Evolutionary conservation across 2,113 vertebrate species (phyloP).

Genomic region (Vireo altiloquus): DNA sequence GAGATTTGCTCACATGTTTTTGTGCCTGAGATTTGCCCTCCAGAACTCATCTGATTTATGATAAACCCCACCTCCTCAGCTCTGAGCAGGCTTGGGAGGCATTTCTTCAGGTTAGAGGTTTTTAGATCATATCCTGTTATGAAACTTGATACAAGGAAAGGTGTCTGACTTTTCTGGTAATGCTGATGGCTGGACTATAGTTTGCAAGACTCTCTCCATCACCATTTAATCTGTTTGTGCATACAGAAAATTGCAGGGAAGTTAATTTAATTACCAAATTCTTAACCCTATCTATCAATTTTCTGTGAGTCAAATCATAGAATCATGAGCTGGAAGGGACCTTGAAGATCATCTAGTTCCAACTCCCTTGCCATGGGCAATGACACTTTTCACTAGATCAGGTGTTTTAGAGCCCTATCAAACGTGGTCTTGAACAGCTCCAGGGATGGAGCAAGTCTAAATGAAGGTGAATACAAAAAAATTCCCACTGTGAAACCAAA

Average conservation of each 20-base stretch:
- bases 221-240: background rate
- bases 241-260: background rate
- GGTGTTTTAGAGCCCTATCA: background rate
- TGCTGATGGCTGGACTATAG: background rate
- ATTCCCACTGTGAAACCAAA: background rate
- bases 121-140: background rate
- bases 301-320: background rate
- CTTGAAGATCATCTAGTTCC: background rate
- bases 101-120: background rate
- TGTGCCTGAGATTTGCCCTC: background rate
- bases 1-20: background rate
- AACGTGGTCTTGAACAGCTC: background rate
- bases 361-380: background rate
- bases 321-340: background rate
- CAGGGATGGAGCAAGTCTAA: background rate
- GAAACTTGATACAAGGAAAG: background rate
- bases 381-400: background rate
- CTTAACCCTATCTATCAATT: background rate
- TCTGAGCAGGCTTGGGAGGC: background rate
- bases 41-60: background rate
- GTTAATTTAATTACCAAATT: background rate
- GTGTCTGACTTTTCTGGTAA: background rate
- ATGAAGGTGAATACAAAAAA: background rate
- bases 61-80: background rate
- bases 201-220: background rate